Evolutionary conservation across 2,113 vertebrate species (phyloP).

Genomic region (Furnarius figulus): DNA sequence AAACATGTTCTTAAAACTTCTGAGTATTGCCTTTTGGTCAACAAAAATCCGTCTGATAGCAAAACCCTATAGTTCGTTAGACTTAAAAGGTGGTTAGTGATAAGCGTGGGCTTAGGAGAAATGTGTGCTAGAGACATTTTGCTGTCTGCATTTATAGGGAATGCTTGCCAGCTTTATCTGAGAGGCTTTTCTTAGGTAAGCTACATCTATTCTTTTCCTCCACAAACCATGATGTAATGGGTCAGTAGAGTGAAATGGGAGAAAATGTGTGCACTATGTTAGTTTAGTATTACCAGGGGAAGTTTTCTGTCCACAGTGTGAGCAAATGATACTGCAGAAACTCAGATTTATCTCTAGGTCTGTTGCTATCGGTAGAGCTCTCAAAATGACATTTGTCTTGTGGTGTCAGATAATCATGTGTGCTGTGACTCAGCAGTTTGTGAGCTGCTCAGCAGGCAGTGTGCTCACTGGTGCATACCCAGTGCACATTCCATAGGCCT

Average conservation of each 20-base stretch:
- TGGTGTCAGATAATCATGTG: background rate
- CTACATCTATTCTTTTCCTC: background rate
- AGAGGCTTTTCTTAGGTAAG: background rate
- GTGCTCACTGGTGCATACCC: background rate
- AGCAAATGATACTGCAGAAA: background rate
- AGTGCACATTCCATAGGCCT: fast-evolving
- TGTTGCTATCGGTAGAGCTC: background rate
- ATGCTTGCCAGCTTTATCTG: background rate
- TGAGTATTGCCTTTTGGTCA: background rate
- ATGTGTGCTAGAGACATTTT: background rate
- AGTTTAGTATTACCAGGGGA: background rate
- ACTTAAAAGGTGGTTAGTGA: background rate
- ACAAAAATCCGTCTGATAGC: background rate
- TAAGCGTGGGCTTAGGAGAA: background rate
- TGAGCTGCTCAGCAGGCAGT: background rate
- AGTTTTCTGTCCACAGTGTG: background rate
- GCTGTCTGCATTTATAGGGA: fast-evolving
- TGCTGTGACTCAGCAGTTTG: slow-evolving; percentile 41
- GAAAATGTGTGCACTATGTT: background rate
- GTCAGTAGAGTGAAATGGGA: background rate
- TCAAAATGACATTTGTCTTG: background rate
- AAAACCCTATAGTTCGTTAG: background rate
- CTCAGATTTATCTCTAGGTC: fast-evolving
- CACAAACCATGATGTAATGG: background rate
- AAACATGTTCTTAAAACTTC: background rate